These are phyloP conservation scores for Platerodrilus igneus DNA, from an alignment of 2,888 invertebrate species.

Conservation along the genomic window DNA sequence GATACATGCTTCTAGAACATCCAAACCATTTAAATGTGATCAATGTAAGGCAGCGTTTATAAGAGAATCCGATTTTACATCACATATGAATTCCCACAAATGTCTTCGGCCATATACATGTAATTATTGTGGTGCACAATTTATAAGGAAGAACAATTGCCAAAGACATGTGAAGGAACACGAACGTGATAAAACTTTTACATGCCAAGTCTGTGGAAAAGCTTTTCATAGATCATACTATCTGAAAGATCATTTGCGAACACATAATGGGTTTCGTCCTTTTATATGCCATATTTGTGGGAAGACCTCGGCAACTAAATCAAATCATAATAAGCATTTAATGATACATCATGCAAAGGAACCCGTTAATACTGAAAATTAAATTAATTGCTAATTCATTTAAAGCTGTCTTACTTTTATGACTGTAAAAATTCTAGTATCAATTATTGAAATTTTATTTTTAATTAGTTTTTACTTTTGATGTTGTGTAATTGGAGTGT, in stretches of 20 bases:
- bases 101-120: constrained; percentile 82
- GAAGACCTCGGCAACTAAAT: constrained; percentile 83
- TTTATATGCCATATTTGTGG: constrained; percentile 85
- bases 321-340: constrained; percentile 86
- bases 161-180: constrained; percentile 81
- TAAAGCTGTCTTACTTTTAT: no score
- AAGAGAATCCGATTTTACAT: constrained; percentile 71
- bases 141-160: constrained; percentile 84
- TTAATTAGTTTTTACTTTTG: no score
- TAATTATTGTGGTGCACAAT: constrained; percentile 85
- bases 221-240: constrained; percentile 84
- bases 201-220: constrained; percentile 67
- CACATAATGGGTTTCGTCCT: constrained; percentile 76
- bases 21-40: constrained; percentile 80
- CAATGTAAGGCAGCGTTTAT: constrained; percentile 82
- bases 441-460: no score
- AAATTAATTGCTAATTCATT: no score
- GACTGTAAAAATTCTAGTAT: no score
- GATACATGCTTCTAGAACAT: constrained; percentile 79
- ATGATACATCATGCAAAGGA: constrained; percentile 86
- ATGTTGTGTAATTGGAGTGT: no score
- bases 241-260: constrained; percentile 79
- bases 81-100: constrained; percentile 83
- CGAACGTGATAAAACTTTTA: constrained; percentile 56
- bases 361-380: constrained; percentile 79